Percentiles rank a stretch among this genome's conserved stretches.
Conservation (phyloP, 2,113 vertebrate genomes). For the Ameiurus melas region DNA sequence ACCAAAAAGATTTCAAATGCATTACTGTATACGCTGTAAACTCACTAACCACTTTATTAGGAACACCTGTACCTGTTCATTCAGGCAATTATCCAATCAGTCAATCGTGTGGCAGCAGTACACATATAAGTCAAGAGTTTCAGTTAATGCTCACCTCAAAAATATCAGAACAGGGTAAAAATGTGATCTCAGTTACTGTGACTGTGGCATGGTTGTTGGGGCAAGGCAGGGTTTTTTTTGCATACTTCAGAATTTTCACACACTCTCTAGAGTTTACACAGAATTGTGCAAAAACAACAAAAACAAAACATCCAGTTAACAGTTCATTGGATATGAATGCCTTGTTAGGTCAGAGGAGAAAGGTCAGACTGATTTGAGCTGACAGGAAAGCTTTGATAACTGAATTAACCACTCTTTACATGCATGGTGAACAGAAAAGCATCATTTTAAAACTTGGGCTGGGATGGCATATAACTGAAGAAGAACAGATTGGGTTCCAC, state of each 20-base stretch:
- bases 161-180: background rate
- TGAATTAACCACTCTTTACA: background rate
- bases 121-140: background rate
- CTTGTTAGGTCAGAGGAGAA: background rate
- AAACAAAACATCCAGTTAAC: too few relatives aligned
- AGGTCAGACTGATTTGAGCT: background rate
- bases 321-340: background rate
- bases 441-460: background rate
- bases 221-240: too few relatives aligned
- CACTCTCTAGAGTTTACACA: background rate
- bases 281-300: too few relatives aligned
- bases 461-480: background rate
- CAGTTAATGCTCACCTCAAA: background rate
- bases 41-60: background rate
- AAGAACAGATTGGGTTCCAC: background rate
- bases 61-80: background rate
- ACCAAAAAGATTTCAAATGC: background rate
- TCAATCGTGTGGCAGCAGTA: background rate
- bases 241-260: too few relatives aligned
- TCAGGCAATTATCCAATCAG: background rate
- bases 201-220: too few relatives aligned
- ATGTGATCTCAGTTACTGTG: background rate
- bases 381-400: background rate
- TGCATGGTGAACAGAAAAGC: background rate
- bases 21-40: background rate